Conservation (phyloP, 2,797 vertebrate genomes). For the Sebastes reedi region DNA sequence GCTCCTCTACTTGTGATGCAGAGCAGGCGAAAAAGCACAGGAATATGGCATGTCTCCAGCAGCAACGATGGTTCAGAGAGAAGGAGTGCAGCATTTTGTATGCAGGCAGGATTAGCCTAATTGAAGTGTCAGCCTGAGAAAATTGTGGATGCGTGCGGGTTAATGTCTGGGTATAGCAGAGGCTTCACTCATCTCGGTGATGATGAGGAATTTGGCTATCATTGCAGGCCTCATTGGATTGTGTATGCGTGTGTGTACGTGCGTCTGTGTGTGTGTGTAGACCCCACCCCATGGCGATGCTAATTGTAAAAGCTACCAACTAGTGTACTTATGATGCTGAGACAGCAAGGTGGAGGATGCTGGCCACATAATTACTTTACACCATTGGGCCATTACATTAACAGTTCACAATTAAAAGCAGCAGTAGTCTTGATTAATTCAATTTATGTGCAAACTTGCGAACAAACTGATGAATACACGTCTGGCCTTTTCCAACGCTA, state of each 20-base stretch:
- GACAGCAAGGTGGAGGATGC: slow-evolving; percentile 58
- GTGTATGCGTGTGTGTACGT: not conserved
- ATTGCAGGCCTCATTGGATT: slow-evolving; percentile 49
- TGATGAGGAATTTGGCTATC: slow-evolving; percentile 68
- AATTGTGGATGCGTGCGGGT: slow-evolving; percentile 73
- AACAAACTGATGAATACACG: slow-evolving; percentile 26
- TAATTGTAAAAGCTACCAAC: slow-evolving; percentile 61
- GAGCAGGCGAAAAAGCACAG: slow-evolving; percentile 47
- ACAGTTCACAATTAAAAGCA: slow-evolving; percentile 60
- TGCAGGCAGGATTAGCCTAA: slow-evolving; percentile 81
- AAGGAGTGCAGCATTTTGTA: slow-evolving; percentile 63
- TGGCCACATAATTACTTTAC: slow-evolving; percentile 54
- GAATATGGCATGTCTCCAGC: slow-evolving; percentile 72
- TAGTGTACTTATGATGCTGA: slow-evolving; percentile 65
- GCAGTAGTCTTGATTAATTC: slow-evolving; percentile 44
- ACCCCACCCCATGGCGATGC: slow-evolving; percentile 19
- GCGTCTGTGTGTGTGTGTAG: not conserved
- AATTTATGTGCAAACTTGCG: slow-evolving; percentile 34
- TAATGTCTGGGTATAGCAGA: slow-evolving; percentile 72
- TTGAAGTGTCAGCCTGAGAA: slow-evolving; percentile 84
- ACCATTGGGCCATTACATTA: slow-evolving; percentile 48
- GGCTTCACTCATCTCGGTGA: slow-evolving; percentile 65
- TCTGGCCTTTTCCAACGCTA: not conserved
- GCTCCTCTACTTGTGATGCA: slow-evolving; percentile 65
- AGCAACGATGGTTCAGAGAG: slow-evolving; percentile 52